These are phyloP conservation scores for Alexandromys fortis DNA, from an alignment of 2,113 vertebrate genomes.

Conservation along the genomic window DNA sequence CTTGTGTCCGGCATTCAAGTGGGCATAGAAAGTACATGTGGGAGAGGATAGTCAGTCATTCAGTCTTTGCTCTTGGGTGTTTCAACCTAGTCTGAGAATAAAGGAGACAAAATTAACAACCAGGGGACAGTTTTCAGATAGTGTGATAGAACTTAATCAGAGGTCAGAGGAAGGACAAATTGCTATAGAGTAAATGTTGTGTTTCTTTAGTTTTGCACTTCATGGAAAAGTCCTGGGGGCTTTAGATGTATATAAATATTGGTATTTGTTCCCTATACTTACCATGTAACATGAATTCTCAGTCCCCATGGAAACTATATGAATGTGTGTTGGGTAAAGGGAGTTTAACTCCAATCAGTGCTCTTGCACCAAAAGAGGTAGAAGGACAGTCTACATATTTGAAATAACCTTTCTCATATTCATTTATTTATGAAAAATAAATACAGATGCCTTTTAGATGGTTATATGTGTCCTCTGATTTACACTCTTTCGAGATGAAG, in stretches of 20 bases:
- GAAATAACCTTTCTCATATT: not conserved
- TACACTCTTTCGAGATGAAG: not conserved
- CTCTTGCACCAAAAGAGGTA: not conserved
- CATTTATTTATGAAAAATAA: not conserved
- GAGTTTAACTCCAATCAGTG: constrained; percentile 18
- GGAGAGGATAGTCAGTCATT: not conserved
- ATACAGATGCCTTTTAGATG: not conserved
- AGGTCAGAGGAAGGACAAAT: constrained; percentile 53
- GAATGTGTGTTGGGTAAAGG: not conserved
- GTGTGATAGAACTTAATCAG: not conserved
- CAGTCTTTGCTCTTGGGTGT: not conserved
- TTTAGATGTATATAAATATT: not conserved
- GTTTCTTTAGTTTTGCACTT: constrained; percentile 22
- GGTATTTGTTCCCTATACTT: constrained; percentile 13
- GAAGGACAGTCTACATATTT: not conserved
- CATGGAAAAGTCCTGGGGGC: not conserved
- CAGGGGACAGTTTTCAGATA: not conserved
- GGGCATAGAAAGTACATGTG: not conserved
- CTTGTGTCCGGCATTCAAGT: not conserved
- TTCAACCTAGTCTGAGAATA: not conserved
- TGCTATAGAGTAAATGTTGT: not conserved
- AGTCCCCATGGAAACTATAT: constrained; percentile 9
- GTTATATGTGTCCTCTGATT: not conserved
- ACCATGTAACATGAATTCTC: not conserved
- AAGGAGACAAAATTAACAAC: constrained; percentile 18